These are phyloP conservation scores for Scotopteryx bipunctaria DNA, from an alignment of 2,888 invertebrate genomes.

Conservation along the genomic window DNA sequence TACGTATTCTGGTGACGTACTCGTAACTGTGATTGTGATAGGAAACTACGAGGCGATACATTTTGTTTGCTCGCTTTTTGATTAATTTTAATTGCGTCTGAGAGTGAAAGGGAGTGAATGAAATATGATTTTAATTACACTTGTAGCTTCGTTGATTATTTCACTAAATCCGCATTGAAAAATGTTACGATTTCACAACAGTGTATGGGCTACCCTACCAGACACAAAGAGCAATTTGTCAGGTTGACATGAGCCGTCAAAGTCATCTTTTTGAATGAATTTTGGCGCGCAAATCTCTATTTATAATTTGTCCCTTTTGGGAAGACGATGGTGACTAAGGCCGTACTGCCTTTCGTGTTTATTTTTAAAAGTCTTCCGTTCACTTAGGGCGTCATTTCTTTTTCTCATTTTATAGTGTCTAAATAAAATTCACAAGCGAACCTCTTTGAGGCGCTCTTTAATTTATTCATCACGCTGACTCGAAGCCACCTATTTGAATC, in stretches of 20 bases:
- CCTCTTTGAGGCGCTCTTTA: no score
- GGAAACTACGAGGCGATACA: conserved; percentile 31
- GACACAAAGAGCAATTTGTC: conserved; percentile 1
- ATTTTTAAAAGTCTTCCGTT: no score
- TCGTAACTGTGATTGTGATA: no score
- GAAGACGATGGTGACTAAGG: no score
- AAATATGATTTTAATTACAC: conserved; percentile 51
- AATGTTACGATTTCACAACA: conserved; percentile 22
- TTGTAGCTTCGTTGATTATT: conserved; percentile 32
- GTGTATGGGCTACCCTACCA: conserved; percentile 3
- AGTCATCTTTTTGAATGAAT: conserved; percentile 3
- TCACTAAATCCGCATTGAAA: conserved; percentile 26
- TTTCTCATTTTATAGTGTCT: no score
- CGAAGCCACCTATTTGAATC: no score
- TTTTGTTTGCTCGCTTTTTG: conserved; percentile 47
- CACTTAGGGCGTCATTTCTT: no score
- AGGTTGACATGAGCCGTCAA: not conserved
- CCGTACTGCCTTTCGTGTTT: no score
- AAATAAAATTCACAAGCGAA: no score
- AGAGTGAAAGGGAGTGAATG: conserved; percentile 57
- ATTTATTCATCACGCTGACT: no score
- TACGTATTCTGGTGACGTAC: conserved; percentile 30
- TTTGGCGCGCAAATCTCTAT: not conserved
- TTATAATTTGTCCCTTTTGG: no score
- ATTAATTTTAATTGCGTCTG: conserved; percentile 57